A percentile compares a stretch with the other conserved stretches of the same genome.
Evolutionary conservation across 2,113 vertebrate genomes (phyloP).

Genomic region (Lasiurus cinereus): DNA sequence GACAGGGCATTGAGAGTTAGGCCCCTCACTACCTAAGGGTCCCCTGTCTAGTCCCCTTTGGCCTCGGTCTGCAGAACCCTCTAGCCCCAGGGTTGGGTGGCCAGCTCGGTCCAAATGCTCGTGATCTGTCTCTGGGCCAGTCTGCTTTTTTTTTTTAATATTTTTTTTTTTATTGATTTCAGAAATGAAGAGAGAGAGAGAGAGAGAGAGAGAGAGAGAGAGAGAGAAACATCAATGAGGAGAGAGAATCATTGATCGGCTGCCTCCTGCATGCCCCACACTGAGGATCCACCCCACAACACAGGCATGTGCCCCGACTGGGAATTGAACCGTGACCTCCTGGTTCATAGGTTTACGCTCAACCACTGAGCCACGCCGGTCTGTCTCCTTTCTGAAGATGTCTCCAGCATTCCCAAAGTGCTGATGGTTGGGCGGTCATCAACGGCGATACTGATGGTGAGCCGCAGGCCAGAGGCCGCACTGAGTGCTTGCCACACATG

Average conservation of each 20-base stretch:
- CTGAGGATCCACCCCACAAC: too few species aligned
- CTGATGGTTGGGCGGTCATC: fast-evolving
- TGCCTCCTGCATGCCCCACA: fast-evolving
- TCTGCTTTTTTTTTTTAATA: background rate
- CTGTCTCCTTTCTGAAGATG: background rate
- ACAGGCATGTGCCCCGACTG: too few species aligned
- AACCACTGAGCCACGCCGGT: too few species aligned
- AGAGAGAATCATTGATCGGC: too few species aligned
- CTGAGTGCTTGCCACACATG: fast-evolving
- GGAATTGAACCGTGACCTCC: too few species aligned
- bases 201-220: too few species aligned
- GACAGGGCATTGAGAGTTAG: background rate
- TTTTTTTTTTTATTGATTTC: too few species aligned
- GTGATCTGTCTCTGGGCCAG: background rate
- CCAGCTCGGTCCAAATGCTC: background rate
- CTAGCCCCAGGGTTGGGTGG: background rate
- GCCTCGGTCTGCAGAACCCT: background rate
- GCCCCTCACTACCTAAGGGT: fast-evolving
- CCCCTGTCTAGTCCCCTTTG: too few species aligned
- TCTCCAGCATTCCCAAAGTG: fast-evolving
- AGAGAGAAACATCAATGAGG: too few species aligned
- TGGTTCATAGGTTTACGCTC: too few species aligned
- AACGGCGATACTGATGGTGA: fast-evolving
- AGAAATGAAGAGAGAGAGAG: too few species aligned
- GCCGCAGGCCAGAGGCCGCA: fast-evolving